phyloP scores from a whole-genome alignment of 1,140 invertebrate genomes.

The Drosophila ogumai region DNA sequence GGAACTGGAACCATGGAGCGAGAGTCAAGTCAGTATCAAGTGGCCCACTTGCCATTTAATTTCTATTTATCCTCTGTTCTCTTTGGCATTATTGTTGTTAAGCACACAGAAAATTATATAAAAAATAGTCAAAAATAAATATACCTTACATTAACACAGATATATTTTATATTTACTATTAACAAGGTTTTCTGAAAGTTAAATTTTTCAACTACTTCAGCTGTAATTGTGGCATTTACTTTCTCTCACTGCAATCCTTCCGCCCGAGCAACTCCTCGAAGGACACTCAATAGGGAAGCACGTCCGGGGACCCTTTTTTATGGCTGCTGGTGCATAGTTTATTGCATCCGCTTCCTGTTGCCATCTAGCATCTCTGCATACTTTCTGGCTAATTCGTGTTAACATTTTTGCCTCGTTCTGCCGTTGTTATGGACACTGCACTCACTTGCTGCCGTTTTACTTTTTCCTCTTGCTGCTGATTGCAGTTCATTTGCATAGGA shows the following conservation, averaged over 20 bases:
- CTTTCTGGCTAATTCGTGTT: conserved; percentile 74
- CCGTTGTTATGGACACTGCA: conserved; percentile 40
- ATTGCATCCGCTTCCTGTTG: conserved; percentile 72
- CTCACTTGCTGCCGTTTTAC: conserved; percentile 4
- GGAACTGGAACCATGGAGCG: background rate
- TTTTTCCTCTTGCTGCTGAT: conserved; percentile 30
- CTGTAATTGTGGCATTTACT: background rate
- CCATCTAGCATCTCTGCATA: conserved; percentile 60
- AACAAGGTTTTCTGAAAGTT: too few species aligned
- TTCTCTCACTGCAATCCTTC: conserved; percentile 9
- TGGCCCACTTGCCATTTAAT: conserved; percentile 24
- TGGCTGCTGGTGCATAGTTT: conserved; percentile 69
- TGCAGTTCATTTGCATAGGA: conserved; percentile 64
- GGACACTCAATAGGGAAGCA: conserved; percentile 37
- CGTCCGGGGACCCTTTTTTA: conserved; percentile 49
- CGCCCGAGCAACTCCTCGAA: conserved; percentile 11
- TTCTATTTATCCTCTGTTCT: conserved; percentile 4
- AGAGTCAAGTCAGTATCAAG: conserved; percentile 19
- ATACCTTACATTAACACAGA: too few species aligned
- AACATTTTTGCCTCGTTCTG: conserved; percentile 50
- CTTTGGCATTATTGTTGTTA: background rate
- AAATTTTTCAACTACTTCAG: too few species aligned
- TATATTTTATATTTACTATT: too few species aligned
- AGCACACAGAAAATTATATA: background rate
- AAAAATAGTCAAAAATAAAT: background rate